Percentiles rank a stretch among this genome's conserved stretches.
These are phyloP conservation scores for Recurvirostra avosetta DNA, from an alignment of 2,113 vertebrate genomes.

Conservation along the genomic window DNA sequence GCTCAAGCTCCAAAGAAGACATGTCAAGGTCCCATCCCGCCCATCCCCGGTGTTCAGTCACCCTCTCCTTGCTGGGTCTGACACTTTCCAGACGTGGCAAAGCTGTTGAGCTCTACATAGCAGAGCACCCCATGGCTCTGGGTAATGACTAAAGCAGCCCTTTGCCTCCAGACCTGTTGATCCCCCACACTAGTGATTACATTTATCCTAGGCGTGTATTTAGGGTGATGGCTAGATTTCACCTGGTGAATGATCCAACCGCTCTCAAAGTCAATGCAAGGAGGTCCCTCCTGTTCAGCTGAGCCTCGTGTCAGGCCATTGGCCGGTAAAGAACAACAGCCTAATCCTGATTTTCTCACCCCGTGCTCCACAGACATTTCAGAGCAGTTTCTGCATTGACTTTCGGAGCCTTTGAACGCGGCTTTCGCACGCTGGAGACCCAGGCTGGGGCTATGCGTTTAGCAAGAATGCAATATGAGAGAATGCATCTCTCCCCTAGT, in stretches of 20 bases:
- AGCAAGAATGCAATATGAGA: not conserved
- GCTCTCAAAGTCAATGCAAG: not conserved
- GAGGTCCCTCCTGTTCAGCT: not conserved
- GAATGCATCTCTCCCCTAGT: not conserved
- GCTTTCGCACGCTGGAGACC: not conserved
- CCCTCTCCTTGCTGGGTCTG: not conserved
- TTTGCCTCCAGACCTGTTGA: not conserved
- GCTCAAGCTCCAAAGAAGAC: not conserved
- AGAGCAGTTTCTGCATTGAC: not conserved
- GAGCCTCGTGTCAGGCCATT: not conserved
- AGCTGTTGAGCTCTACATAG: not conserved
- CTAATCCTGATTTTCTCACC: not conserved
- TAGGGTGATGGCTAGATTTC: not conserved
- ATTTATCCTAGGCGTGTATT: accelerated
- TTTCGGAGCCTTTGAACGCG: not conserved
- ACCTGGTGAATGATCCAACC: not conserved
- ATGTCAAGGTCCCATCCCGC: not conserved
- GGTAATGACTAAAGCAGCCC: not conserved
- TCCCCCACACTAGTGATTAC: accelerated
- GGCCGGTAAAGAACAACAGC: not conserved
- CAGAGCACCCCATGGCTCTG: not conserved
- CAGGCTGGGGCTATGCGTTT: not conserved
- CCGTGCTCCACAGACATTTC: not conserved
- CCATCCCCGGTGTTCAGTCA: accelerated
- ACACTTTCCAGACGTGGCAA: not conserved